Evolutionary conservation across 2,113 vertebrate genomes (phyloP).

Genomic region (Salvelinus namaycush): DNA sequence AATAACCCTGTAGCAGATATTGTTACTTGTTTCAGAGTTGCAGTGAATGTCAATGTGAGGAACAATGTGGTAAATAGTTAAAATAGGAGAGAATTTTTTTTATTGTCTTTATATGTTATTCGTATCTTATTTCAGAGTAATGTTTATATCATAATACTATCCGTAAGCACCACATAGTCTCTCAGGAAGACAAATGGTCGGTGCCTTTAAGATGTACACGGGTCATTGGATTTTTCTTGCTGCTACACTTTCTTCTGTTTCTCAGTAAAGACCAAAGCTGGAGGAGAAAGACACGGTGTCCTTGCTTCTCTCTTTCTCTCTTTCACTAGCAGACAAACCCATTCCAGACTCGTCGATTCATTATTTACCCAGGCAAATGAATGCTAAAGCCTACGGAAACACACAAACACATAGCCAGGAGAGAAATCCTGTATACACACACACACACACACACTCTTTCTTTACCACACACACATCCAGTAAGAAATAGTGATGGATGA

Average conservation of each 20-base stretch:
- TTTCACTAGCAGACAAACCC: conserved; percentile 48
- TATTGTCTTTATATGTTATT: background rate
- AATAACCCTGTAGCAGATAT: background rate
- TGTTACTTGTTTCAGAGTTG: background rate
- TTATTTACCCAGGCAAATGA: conserved; percentile 70
- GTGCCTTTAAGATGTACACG: background rate
- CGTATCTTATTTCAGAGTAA: background rate
- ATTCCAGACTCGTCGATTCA: conserved; percentile 61
- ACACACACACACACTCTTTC: too few species aligned
- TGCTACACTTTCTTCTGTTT: conserved; percentile 25
- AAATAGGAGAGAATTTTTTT: too few species aligned
- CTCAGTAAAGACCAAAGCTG: conserved; percentile 22
- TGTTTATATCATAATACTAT: background rate
- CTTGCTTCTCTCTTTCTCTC: conserved; percentile 8
- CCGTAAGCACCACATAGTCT: background rate
- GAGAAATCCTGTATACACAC: conserved; percentile 45
- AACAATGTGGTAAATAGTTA: too few species aligned
- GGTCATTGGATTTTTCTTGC: background rate
- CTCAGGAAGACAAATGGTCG: background rate
- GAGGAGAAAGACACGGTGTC: conserved; percentile 44
- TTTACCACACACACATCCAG: too few species aligned
- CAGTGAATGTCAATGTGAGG: background rate
- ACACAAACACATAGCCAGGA: conserved; percentile 33
- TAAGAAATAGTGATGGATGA: conserved; percentile 54
- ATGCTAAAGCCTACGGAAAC: conserved; percentile 67